phyloP scores from a whole-genome alignment of 2,888 invertebrate genomes.

The Clostera curtula region DNA sequence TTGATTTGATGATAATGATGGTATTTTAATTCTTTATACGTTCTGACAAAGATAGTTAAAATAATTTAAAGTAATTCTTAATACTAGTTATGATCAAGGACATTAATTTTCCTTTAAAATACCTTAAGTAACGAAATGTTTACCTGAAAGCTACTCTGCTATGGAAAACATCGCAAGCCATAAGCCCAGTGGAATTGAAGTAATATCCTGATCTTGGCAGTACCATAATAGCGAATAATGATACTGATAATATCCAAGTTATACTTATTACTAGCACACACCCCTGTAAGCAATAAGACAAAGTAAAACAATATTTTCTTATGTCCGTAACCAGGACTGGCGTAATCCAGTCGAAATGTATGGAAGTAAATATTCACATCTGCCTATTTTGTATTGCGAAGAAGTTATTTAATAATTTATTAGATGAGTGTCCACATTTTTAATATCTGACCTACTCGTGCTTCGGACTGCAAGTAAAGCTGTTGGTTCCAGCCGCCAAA shows the following conservation, averaged over 20 bases:
- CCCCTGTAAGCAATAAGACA: slow-evolving; percentile 74
- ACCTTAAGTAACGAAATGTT: slow-evolving; percentile 11
- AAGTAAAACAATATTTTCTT: background rate
- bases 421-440: no score
- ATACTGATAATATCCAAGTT: slow-evolving; percentile 90
- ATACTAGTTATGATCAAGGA: background rate
- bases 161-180: slow-evolving; percentile 92
- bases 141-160: slow-evolving; percentile 81
- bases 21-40: no score
- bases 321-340: no score
- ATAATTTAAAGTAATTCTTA: background rate
- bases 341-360: no score
- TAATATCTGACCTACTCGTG: no score
- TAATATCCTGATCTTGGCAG: slow-evolving; percentile 90
- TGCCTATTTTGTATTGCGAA: no score
- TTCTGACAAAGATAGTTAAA: background rate
- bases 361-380: no score
- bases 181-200: slow-evolving; percentile 88
- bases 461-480: no score
- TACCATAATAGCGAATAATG: slow-evolving; percentile 87
- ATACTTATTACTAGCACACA: slow-evolving; percentile 89
- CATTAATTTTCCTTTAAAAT: slow-evolving; percentile 26
- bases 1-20: no score
- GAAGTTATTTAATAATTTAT: no score
- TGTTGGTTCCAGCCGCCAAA: no score